Evolutionary conservation across 2,888 invertebrate genomes (phyloP).

Genomic region (Metallyticus violacea): DNA sequence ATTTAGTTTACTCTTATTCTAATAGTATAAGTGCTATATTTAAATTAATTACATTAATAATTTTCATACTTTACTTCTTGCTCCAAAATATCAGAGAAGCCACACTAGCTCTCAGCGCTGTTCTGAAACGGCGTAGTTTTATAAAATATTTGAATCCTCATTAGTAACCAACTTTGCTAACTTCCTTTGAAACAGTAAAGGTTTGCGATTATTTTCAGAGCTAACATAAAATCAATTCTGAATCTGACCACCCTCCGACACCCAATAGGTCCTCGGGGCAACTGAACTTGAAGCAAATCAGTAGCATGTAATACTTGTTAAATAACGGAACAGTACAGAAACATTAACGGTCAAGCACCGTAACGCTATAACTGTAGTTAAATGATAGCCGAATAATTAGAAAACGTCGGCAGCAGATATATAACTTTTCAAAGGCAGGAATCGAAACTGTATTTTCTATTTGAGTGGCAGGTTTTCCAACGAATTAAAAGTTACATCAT

Average conservation of each 20-base stretch:
- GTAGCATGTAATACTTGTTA: background rate
- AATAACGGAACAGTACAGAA: background rate
- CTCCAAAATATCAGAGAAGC: too few species aligned
- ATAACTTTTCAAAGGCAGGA: background rate
- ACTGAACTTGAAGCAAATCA: background rate
- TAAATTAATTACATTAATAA: too few species aligned
- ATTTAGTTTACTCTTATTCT: too few species aligned
- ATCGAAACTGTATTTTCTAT: background rate
- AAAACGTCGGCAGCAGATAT: background rate
- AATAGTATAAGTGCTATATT: too few species aligned
- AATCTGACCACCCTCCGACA: background rate
- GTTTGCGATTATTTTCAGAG: background rate
- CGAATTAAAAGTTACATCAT: background rate
- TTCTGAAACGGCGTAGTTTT: too few species aligned
- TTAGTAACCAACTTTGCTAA: too few species aligned
- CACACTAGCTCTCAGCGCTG: too few species aligned
- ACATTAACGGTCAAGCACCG: background rate
- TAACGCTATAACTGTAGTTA: too few species aligned
- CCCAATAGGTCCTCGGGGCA: background rate
- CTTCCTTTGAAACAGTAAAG: too few species aligned
- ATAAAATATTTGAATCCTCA: too few species aligned
- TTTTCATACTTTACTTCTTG: too few species aligned
- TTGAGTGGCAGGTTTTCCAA: background rate
- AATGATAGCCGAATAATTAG: background rate
- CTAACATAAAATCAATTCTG: background rate